Conservation (phyloP, 1,140 invertebrate genomes). For the Drosophila leontia region DNA sequence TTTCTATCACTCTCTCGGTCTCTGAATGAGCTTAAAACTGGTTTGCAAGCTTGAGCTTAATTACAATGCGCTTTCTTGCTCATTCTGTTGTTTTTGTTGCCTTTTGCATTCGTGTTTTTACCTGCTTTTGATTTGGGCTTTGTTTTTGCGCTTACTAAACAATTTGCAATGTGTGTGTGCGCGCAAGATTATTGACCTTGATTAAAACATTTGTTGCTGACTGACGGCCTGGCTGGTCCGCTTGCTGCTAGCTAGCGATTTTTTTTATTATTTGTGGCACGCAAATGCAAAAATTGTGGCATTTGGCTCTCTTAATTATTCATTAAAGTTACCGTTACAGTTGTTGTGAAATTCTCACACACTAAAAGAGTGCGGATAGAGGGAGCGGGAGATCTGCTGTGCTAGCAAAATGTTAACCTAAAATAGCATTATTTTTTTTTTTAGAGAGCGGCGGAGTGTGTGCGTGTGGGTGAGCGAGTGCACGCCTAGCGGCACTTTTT, state of each 20-base stretch:
- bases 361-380: not conserved
- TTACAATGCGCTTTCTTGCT: constrained; percentile 71
- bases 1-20: constrained; percentile 3
- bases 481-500: constrained; percentile 79
- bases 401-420: constrained; percentile 74
- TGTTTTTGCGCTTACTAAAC: constrained; percentile 63
- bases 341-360: constrained; percentile 46
- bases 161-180: constrained; percentile 57
- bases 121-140: constrained; percentile 49
- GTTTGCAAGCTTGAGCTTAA: constrained; percentile 73
- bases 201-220: constrained; percentile 64
- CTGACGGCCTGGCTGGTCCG: constrained; percentile 11
- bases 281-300: constrained; percentile 35
- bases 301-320: constrained; percentile 36
- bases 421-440: constrained; percentile 68
- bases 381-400: constrained; percentile 36
- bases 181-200: constrained; percentile 79
- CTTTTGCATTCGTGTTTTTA: constrained; percentile 72
- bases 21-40: constrained; percentile 57
- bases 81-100: constrained; percentile 53
- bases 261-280: constrained; percentile 54
- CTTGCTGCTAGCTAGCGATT: not conserved
- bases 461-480: constrained; percentile 51
- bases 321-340: constrained; percentile 17
- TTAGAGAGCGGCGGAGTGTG: constrained; percentile 21